These are phyloP conservation scores for Astreopora myriophthalma DNA, from an alignment of 64 coral and sea anemone genomes.

Conservation along the genomic window DNA sequence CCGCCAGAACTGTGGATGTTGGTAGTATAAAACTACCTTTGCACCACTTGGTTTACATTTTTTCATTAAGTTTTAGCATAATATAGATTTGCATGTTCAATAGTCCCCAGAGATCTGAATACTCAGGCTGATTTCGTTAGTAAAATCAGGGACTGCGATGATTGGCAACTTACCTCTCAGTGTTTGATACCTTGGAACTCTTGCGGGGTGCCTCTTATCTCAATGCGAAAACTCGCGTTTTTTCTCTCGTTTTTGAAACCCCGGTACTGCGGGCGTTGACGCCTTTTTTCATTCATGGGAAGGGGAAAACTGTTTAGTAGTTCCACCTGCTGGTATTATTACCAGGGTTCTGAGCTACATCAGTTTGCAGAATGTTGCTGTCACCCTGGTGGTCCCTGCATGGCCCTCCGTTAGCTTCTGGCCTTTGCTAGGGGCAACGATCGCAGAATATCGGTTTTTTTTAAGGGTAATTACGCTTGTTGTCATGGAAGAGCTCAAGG, in stretches of 20 bases:
- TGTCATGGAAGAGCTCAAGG: too few species aligned
- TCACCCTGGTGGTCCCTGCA: not conserved
- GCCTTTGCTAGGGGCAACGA: too few species aligned
- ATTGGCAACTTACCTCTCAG: slow-evolving; percentile 35
- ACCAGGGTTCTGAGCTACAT: not conserved
- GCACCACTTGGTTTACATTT: slow-evolving; percentile 15
- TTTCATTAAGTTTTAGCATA: not conserved
- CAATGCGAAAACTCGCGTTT: too few species aligned
- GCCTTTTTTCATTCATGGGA: too few species aligned
- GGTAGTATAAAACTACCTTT: not conserved
- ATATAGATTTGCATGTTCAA: slow-evolving; percentile 26
- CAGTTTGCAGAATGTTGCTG: not conserved
- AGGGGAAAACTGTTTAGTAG: not conserved
- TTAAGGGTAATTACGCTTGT: too few species aligned
- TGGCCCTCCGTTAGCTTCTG: not conserved
- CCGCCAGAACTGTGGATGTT: not conserved
- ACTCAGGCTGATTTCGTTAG: not conserved
- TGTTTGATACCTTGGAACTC: too few species aligned
- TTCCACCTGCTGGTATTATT: not conserved
- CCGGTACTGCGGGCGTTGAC: too few species aligned
- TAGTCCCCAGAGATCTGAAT: not conserved
- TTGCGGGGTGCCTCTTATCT: too few species aligned
- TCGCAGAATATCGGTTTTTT: too few species aligned
- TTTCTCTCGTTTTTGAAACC: too few species aligned
- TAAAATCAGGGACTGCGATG: slow-evolving; percentile 24